phyloP scores from a whole-genome alignment of 2,888 invertebrate genomes.

The Eucriotettix oculatus region DNA sequence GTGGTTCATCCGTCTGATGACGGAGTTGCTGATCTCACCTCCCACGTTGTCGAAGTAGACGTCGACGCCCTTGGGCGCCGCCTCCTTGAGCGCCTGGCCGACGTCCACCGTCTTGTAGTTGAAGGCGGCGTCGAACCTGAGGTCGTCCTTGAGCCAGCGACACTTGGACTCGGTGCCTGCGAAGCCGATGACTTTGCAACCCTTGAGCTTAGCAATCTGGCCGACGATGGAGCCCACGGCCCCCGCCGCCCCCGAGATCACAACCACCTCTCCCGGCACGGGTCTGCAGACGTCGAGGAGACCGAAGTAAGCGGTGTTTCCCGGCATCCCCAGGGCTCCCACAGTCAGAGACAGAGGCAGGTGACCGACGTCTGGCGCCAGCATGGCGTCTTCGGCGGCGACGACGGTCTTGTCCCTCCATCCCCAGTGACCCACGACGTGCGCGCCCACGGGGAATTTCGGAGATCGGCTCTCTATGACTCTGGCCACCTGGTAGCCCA shows the following conservation, averaged over 20 bases:
- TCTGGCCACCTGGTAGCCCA: not conserved
- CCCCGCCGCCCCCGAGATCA: constrained; percentile 28
- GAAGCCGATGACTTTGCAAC: constrained; percentile 51
- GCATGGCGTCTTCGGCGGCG: not conserved
- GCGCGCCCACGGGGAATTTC: not conserved
- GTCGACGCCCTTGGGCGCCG: constrained; percentile 53
- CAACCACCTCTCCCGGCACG: not conserved
- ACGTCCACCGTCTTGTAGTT: constrained; percentile 52
- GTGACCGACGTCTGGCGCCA: not conserved
- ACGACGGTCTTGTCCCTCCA: not conserved
- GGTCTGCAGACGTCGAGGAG: not conserved
- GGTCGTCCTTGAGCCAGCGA: constrained; percentile 43
- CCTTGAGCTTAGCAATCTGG: constrained; percentile 36
- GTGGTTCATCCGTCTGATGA: constrained; percentile 42
- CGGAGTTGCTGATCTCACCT: constrained; percentile 40
- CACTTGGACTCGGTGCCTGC: constrained; percentile 55
- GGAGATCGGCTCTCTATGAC: not conserved
- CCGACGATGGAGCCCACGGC: constrained; percentile 28
- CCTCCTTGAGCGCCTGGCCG: constrained; percentile 34
- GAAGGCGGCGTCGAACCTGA: constrained; percentile 51
- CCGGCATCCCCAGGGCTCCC: not conserved
- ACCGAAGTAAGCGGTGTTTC: not conserved
- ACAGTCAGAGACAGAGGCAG: not conserved
- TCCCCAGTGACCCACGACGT: not conserved
- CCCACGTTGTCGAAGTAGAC: constrained; percentile 67